Conservation (phyloP, 2,113 vertebrate genomes). For the Trichechus manatus region DNA sequence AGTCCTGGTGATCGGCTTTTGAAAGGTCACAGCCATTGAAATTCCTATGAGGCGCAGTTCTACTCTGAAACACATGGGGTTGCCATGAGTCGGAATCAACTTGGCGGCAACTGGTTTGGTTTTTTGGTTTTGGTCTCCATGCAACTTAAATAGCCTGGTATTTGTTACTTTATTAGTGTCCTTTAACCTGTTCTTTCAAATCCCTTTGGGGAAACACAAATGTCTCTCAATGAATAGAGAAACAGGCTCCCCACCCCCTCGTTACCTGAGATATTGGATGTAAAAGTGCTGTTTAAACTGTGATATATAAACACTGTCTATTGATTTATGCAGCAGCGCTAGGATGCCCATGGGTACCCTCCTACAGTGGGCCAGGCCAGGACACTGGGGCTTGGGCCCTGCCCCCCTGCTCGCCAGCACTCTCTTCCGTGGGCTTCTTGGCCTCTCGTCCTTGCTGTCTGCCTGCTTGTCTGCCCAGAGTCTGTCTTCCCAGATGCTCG, state of each 20-base stretch:
- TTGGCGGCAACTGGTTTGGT: neutral
- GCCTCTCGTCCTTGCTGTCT: neutral
- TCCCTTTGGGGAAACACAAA: conserved; percentile 11
- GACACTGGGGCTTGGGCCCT: neutral
- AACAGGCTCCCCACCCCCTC: neutral
- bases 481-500: neutral
- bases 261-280: neutral
- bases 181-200: neutral
- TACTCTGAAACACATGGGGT: too few relatives aligned
- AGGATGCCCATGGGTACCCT: neutral
- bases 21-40: too few relatives aligned
- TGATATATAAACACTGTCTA: neutral
- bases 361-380: neutral
- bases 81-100: neutral
- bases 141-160: neutral
- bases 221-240: conserved; percentile 5
- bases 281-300: neutral
- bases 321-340: neutral
- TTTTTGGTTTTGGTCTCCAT: neutral
- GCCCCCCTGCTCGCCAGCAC: too few relatives aligned
- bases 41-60: too few relatives aligned
- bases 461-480: neutral
- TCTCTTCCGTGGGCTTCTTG: neutral
- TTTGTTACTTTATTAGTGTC: neutral
- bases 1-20: too few relatives aligned